Base-by-base conservation (phyloP, 2,888 invertebrate genomes). In the Polietes domitor region DNA sequence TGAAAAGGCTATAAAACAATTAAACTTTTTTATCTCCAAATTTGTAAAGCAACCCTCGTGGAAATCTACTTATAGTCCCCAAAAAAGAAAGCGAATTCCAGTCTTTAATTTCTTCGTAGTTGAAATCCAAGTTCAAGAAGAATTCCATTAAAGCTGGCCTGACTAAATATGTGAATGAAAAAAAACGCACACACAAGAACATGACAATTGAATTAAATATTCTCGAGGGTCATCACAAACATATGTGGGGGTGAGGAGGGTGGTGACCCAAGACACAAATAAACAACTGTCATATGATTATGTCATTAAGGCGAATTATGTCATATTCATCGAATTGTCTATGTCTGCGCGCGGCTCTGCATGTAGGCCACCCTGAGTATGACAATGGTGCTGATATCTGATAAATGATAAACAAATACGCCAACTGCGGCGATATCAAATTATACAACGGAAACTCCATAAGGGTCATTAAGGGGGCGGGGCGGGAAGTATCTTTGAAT, bases 51-150 rank as follows among this genome's bases (percentile, higher is more conserved):
- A n/a, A n/a, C n/a, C n/a, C n/a, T n/a, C n/a, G n/a, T n/a, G n/a
- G n/a, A n/a, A n/a, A n/a, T n/a, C n/a, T n/a, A n/a, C n/a, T n/a
- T n/a, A n/a, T n/a, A n/a, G n/a, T n/a, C n/a, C n/a, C n/a, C n/a
- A n/a, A n/a, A n/a, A n/a, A n/a, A n/a, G n/a, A n/a, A n/a, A n/a
- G n/a, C n/a, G n/a, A n/a, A n/a, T n/a, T n/a, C n/a, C n/a, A n/a
- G n/a, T n/a, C n/a, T n/a, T n/a, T n/a, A n/a, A n/a, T n/a, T n/a
- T n/a, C n/a, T n/a, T n/a, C n/a, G n/a, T n/a, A n/a, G n/a, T n/a
- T n/a, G n/a, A n/a, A 78, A 75, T 65, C 63, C 75, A 72, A 78
- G 78, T 82, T 82, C 82, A 82, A 65, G 78, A 75, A 75, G 58
- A 32, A 58, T 68, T 65, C 24, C 43, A 43, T 43, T 68, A 43